A percentile compares a stretch with the other conserved stretches of the same genome.
Evolutionary conservation across 1,140 invertebrate species (phyloP).

Genomic region (Anthonomus grandis): DNA sequence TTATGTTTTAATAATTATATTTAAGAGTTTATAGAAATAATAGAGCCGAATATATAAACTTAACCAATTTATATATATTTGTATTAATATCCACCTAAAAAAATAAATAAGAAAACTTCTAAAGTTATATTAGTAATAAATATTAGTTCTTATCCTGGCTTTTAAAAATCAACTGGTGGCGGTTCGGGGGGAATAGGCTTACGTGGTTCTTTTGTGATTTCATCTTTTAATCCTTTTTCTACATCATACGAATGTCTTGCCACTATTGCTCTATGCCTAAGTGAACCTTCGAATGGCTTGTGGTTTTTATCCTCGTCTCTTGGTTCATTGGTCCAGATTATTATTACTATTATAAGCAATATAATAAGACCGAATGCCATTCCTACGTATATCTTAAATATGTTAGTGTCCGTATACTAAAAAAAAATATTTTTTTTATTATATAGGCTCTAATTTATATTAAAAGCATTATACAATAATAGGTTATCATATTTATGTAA

Average conservation of each 20-base stretch:
- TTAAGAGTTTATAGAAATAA: too few species aligned
- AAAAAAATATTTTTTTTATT: constrained; percentile 17
- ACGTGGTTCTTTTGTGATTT: constrained; percentile 10
- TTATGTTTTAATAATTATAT: too few species aligned
- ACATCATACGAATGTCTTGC: constrained; percentile 22
- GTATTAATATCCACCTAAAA: too few species aligned
- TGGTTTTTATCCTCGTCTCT: constrained; percentile 7
- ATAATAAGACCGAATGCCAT: constrained; percentile 31
- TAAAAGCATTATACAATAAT: neutral
- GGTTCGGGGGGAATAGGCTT: constrained; percentile 27
- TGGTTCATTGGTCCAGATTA: constrained; percentile 27
- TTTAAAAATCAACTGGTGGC: constrained; percentile 38
- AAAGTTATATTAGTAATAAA: too few species aligned
- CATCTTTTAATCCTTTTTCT: constrained; percentile 18
- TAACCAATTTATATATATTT: too few species aligned
- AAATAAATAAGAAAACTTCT: too few species aligned
- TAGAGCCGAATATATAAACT: too few species aligned
- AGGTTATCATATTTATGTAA: too few species aligned
- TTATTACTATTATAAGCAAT: constrained; percentile 26
- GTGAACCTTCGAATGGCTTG: constrained; percentile 11
- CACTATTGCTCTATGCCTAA: constrained; percentile 14
- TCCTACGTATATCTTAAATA: constrained; percentile 38
- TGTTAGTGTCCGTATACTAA: constrained; percentile 31
- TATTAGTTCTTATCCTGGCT: too few species aligned
- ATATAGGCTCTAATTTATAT: neutral